Conservation (phyloP, 53 echinoderm and acorn worm genomes). For the Holothuria scabra region DNA sequence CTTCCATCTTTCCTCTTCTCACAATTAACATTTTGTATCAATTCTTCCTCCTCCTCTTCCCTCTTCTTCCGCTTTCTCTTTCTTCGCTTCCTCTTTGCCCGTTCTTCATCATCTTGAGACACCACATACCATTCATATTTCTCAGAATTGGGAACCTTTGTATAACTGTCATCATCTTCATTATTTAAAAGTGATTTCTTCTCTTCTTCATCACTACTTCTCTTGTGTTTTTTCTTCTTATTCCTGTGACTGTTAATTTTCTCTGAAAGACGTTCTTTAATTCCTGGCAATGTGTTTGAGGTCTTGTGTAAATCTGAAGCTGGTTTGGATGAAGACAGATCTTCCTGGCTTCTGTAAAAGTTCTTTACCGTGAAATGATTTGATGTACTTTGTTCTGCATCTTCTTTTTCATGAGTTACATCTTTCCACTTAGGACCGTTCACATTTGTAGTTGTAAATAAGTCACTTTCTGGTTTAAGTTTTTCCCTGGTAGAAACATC, state of each 20-base stretch:
- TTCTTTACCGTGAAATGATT: background rate
- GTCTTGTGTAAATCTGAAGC: background rate
- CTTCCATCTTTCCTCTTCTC: constrained; percentile 57
- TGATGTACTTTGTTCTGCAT: constrained; percentile 23
- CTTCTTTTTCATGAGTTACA: background rate
- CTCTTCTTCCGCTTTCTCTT: constrained; percentile 70
- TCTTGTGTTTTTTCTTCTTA: constrained; percentile 17
- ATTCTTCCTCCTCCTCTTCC: constrained; percentile 2
- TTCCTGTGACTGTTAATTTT: constrained; percentile 24
- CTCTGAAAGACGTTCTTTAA: constrained; percentile 18
- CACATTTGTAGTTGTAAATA: no score
- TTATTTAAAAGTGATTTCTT: background rate
- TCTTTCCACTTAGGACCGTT: no score
- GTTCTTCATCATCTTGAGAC: background rate
- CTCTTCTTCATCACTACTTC: background rate
- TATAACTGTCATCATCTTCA: constrained; percentile 3
- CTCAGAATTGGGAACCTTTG: constrained; percentile 31
- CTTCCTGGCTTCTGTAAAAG: constrained; percentile 8
- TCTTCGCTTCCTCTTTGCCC: constrained; percentile 61
- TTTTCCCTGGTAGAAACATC: no score
- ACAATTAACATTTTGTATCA: constrained; percentile 13
- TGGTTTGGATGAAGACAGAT: background rate
- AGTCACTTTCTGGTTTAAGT: no score
- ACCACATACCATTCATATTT: constrained; percentile 38
- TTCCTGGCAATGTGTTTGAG: constrained; percentile 1